Conservation (phyloP, 2,113 vertebrate genomes). For the Psittacula cyanocephala region DNA sequence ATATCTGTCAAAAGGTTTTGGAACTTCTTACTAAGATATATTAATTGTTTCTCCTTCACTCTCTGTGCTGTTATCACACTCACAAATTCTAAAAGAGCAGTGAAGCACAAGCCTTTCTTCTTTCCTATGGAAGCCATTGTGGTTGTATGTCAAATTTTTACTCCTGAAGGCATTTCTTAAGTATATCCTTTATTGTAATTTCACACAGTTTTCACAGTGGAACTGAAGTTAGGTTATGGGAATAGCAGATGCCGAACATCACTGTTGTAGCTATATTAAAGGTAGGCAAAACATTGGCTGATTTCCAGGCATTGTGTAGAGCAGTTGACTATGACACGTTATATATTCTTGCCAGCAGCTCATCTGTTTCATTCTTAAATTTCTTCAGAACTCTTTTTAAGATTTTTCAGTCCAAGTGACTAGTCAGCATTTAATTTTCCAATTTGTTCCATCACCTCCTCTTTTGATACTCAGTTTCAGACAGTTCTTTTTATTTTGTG, state of each 20-base stretch:
- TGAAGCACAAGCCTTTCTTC: neutral
- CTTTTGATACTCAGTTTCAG: neutral
- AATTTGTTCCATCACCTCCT: neutral
- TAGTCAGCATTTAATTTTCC: conserved; percentile 19
- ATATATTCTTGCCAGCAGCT: neutral
- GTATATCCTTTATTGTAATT: neutral
- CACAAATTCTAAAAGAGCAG: neutral
- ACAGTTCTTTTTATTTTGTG: neutral
- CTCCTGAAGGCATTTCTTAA: neutral
- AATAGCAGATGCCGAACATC: neutral
- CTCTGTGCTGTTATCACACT: neutral
- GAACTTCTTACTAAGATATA: neutral
- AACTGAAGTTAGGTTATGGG: neutral
- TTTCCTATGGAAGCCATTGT: neutral
- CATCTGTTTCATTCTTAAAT: neutral
- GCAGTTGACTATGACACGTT: neutral
- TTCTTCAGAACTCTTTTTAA: conserved; percentile 6
- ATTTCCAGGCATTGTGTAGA: neutral
- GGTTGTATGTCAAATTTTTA: neutral
- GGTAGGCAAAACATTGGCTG: neutral
- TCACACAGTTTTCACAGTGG: neutral
- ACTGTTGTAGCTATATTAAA: neutral
- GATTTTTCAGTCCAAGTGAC: neutral
- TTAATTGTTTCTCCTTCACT: neutral
- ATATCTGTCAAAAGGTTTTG: neutral